A percentile compares a stretch with the other conserved stretches of the same genome.
Conservation (phyloP, 2,113 vertebrate genomes). For the Melanerpes formicivorus region DNA sequence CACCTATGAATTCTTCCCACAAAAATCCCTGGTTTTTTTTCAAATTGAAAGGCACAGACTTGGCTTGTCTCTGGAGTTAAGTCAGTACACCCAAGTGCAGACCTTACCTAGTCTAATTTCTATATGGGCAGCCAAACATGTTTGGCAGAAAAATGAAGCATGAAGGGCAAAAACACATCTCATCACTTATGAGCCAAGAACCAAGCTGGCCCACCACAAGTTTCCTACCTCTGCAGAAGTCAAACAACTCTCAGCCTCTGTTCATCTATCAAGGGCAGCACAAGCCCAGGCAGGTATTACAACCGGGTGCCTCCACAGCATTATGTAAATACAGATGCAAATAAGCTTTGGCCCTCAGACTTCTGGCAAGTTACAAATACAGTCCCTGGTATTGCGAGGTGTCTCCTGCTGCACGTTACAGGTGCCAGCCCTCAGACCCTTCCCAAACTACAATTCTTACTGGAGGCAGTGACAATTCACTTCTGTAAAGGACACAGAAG, state of each 20-base stretch:
- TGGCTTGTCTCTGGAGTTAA: not conserved
- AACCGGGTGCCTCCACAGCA: slow-evolving; percentile 6
- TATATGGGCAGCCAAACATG: not conserved
- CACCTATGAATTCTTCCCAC: not conserved
- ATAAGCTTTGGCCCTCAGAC: not conserved
- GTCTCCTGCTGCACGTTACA: not conserved
- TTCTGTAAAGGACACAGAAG: not conserved
- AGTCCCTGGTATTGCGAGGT: not conserved
- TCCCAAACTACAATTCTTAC: not conserved
- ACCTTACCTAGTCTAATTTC: not conserved
- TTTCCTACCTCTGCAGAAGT: not conserved
- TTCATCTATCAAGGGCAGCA: not conserved
- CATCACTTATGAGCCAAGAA: fast-evolving
- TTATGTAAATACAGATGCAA: slow-evolving; percentile 34
- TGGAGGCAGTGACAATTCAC: not conserved
- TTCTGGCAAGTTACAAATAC: not conserved
- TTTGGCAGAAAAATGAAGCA: not conserved
- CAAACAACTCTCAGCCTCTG: not conserved
- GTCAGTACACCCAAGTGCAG: not conserved
- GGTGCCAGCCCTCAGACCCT: not conserved
- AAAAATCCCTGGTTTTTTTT: not conserved
- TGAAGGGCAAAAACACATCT: not conserved
- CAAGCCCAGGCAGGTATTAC: slow-evolving; percentile 20
- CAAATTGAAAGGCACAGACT: not conserved
- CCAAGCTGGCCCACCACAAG: not conserved